Evolutionary conservation across 30 jellyfish, hydroid and myxozoan species (phyloP).

Genomic region (Chrysaora quinquecirrha): DNA sequence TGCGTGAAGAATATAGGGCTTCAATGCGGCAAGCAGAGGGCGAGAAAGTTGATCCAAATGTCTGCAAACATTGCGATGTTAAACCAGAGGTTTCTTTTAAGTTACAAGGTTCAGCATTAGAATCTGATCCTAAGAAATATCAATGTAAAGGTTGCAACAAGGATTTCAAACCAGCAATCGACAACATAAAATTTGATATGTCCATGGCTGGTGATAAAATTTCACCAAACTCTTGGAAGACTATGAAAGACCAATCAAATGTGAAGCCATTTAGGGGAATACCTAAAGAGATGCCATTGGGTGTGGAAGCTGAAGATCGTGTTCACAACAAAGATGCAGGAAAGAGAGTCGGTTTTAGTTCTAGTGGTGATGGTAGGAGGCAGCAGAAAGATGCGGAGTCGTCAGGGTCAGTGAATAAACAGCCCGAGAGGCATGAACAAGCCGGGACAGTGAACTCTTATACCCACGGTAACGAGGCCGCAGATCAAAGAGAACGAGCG

Average conservation of each 20-base stretch:
- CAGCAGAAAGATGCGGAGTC: too few species aligned
- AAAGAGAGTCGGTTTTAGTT: too few species aligned
- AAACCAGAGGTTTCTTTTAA: slow-evolving; percentile 52
- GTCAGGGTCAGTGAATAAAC: too few species aligned
- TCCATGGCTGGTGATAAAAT: slow-evolving; percentile 6
- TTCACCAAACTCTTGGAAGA: slow-evolving; percentile 9
- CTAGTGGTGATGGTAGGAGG: too few species aligned
- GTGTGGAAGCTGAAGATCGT: too few species aligned
- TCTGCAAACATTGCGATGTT: slow-evolving; percentile 55
- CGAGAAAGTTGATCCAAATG: neutral
- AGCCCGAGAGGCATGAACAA: too few species aligned
- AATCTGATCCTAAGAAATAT: slow-evolving; percentile 21
- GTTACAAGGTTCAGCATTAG: slow-evolving; percentile 44
- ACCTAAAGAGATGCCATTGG: neutral
- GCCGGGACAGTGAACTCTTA: too few species aligned
- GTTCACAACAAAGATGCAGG: too few species aligned
- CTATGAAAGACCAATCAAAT: neutral
- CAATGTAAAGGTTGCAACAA: slow-evolving; percentile 51
- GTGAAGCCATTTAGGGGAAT: neutral
- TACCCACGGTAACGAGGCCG: neutral
- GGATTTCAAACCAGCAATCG: slow-evolving; percentile 51
- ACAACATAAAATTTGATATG: slow-evolving; percentile 28
- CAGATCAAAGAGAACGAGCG: too few species aligned
- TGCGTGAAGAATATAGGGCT: neutral
- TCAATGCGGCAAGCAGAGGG: neutral